Conservation (phyloP, 2,113 vertebrate genomes). For the Puntigrus tetrazona region DNA sequence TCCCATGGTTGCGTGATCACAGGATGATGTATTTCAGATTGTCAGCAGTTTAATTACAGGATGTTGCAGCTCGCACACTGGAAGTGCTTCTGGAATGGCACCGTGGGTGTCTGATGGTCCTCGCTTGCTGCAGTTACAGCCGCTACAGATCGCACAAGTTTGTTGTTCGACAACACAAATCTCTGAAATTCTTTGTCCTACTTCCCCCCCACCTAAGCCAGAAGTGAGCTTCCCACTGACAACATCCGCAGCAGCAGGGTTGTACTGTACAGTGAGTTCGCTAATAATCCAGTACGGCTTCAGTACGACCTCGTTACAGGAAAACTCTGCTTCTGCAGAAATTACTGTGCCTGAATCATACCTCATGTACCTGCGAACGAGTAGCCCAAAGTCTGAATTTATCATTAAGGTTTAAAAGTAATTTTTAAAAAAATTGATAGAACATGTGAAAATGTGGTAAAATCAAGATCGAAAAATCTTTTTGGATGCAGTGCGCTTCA, state of each 20-base stretch:
- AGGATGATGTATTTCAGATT: slow-evolving; percentile 28
- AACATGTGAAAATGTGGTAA: too few relatives aligned
- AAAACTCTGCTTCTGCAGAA: background rate
- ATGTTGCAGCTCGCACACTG: slow-evolving; percentile 17
- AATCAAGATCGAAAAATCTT: too few relatives aligned
- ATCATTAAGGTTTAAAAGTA: background rate
- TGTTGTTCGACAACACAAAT: slow-evolving; percentile 19
- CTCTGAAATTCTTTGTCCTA: background rate
- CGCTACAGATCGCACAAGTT: background rate
- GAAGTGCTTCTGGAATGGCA: slow-evolving; percentile 3
- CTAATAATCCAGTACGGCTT: background rate
- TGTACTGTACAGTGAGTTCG: background rate
- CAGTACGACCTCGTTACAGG: background rate
- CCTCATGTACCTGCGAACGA: background rate
- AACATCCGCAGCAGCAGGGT: background rate
- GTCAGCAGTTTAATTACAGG: slow-evolving; percentile 36
- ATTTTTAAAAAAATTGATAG: too few relatives aligned
- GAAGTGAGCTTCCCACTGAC: background rate
- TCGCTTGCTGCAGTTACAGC: background rate
- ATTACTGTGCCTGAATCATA: background rate
- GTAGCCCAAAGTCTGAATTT: background rate
- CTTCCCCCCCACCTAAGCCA: background rate
- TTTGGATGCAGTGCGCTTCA: background rate
- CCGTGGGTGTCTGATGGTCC: slow-evolving; percentile 16
- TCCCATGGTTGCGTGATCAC: slow-evolving; percentile 22